Conservation (phyloP, 1,140 invertebrate genomes). For the Drosophila pallidifrons region DNA sequence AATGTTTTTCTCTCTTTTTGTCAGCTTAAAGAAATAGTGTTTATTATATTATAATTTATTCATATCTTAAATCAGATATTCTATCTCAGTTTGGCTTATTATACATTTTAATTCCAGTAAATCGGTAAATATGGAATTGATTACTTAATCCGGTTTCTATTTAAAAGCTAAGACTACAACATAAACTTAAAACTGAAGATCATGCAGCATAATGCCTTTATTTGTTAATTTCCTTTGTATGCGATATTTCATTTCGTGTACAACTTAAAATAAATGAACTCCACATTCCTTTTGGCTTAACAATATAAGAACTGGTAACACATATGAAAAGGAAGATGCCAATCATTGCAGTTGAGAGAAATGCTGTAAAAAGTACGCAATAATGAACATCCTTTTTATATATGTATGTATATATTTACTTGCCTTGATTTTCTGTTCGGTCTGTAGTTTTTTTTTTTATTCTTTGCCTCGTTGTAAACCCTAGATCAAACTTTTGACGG, state of each 20-base stretch:
- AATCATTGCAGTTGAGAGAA: slow-evolving; percentile 2
- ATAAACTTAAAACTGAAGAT: neutral
- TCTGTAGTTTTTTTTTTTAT: neutral
- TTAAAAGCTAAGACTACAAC: neutral
- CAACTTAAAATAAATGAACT: neutral
- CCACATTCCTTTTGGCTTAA: neutral
- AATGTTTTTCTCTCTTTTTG: no score
- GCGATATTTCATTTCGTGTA: neutral
- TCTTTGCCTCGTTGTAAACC: slow-evolving; percentile 26
- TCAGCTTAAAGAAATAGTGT: no score
- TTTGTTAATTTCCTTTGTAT: neutral
- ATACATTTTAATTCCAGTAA: no score
- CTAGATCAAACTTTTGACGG: slow-evolving; percentile 76
- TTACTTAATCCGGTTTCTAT: no score
- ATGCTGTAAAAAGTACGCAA: neutral
- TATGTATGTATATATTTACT: neutral
- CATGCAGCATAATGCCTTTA: neutral
- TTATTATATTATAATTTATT: no score
- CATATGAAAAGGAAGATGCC: neutral
- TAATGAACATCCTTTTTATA: slow-evolving; percentile 25
- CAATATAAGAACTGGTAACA: neutral
- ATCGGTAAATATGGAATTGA: no score
- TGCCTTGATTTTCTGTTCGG: slow-evolving; percentile 8
- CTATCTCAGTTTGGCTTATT: no score
- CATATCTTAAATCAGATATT: no score